Percentiles rank a stretch among this genome's conserved stretches.
phyloP scores from a whole-genome alignment of 2,113 vertebrate genomes.

The human region DNA sequence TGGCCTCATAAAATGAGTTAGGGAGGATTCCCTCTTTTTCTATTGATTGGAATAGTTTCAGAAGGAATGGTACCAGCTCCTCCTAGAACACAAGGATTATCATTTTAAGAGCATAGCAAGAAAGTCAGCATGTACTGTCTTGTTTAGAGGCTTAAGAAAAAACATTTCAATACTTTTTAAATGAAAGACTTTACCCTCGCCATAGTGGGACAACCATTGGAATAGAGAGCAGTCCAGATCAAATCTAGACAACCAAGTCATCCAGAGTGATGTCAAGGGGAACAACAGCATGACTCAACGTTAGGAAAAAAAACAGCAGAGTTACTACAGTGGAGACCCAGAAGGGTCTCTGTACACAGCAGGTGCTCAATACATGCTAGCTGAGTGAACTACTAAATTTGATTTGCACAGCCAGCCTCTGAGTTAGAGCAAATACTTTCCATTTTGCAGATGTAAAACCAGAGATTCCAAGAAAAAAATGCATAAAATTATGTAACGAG shows the following conservation, averaged over 20 bases:
- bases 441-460: neutral
- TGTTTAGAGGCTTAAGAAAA: neutral
- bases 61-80: too few relatives aligned
- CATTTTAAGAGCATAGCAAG: neutral
- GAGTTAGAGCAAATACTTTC: neutral
- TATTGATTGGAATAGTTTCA: too few relatives aligned
- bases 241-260: neutral
- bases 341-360: neutral
- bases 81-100: neutral
- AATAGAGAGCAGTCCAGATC: neutral
- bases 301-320: neutral
- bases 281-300: neutral
- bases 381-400: neutral
- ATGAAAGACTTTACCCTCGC: accelerated
- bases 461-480: neutral
- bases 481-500: neutral
- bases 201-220: neutral
- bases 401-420: neutral
- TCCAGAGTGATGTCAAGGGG: neutral
- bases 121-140: neutral
- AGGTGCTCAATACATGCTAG: too few relatives aligned
- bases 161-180: neutral
- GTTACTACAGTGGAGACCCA: neutral
- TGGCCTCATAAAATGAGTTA: too few relatives aligned
- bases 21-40: too few relatives aligned